Base-by-base conservation (phyloP, 1,140 invertebrate species). In the Drosophila neocordata region DNA sequence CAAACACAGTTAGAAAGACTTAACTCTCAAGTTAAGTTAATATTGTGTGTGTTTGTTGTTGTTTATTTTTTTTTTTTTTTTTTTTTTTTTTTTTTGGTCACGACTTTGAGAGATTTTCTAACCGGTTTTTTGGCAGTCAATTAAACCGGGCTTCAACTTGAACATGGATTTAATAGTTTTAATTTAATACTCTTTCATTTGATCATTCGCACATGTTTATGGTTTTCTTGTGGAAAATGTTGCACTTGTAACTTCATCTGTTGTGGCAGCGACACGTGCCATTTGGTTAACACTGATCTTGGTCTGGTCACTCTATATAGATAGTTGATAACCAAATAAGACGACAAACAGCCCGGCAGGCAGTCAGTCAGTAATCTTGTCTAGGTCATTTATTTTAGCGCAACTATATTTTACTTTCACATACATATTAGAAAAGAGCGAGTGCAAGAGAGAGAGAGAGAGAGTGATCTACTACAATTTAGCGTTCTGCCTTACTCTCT, bases 71-170 rank as follows among this genome's bases (percentile, higher is more conserved):
- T 44, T 64, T 75, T 31, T 6, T 31, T 65, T 55, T 80, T 69
- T 85, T 87, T 78, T 77, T 70, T 70, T 74, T 67, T 77, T 81
- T 77, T 74, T 70, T 77, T 67, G 81, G 73, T 87, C 81, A 81
- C 84, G 74, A 77, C 63, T 66, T 79, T 82, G 69, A 69, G 75
- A 55, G 78, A 87, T 87, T 87, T 87, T 87, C 83, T 87, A 87
- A 87, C 82, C 82, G 82, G 82, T 87, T 87, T 77, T 77, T 24
- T 18, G 61, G 68, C 63, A 53, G 60, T 74, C 57, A 57, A 84
- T 83, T 80, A 77, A 77, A 83, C 65, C 77, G 76, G 80, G 60
- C 53, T 65, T 73, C 53, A 9, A 48, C 41, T 48, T 48, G 41
- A 48, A 48, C 41, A 18, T 57, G 52, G 24, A 60, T 71, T 62